Percentiles rank a stretch among this genome's conserved stretches.
Evolutionary conservation across 2,113 vertebrate genomes (phyloP).

Genomic region (Chinchilla lanigera): DNA sequence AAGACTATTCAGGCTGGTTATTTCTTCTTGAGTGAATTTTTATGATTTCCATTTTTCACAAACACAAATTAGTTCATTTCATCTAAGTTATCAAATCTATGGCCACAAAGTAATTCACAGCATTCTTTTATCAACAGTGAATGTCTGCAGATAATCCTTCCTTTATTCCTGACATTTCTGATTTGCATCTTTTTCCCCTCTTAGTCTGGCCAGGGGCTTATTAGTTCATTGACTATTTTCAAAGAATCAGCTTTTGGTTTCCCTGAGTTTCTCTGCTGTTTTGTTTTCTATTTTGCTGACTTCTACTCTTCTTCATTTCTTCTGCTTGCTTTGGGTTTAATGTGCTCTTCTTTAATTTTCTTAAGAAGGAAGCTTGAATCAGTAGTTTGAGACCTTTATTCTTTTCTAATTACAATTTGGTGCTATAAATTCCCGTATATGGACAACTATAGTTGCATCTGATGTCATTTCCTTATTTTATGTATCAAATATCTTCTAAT

Average conservation of each 20-base stretch:
- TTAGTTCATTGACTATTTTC: background rate
- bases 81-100: background rate
- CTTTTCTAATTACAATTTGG: constrained; percentile 54
- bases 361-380: background rate
- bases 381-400: background rate
- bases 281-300: background rate
- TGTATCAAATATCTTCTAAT: constrained; percentile 6
- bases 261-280: background rate
- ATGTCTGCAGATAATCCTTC: background rate
- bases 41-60: background rate
- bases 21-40: constrained; percentile 5
- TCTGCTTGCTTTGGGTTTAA: constrained; percentile 23
- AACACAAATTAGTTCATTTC: background rate
- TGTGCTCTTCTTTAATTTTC: constrained; percentile 15
- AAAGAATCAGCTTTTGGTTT: constrained; percentile 15
- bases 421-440: background rate
- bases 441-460: background rate
- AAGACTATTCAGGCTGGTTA: background rate
- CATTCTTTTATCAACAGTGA: background rate
- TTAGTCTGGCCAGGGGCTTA: background rate
- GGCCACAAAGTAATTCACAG: background rate
- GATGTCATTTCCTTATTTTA: background rate
- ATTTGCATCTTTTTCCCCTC: background rate
- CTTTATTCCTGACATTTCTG: background rate
- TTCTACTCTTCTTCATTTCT: background rate